Evolutionary conservation across 2,797 vertebrate genomes (phyloP).

Genomic region (Alca torda): DNA sequence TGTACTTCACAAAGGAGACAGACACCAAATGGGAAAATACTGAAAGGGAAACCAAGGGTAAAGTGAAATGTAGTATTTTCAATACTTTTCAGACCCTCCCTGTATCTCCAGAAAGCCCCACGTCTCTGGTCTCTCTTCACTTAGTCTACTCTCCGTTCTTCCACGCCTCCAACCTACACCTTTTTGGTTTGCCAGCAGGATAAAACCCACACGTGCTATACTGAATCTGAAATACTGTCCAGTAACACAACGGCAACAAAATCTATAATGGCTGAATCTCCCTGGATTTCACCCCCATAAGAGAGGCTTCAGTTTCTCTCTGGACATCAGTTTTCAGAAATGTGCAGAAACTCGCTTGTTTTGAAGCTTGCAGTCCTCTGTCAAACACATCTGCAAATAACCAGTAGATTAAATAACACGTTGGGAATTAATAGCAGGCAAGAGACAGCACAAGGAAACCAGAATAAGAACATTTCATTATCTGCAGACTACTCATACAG

Average conservation of each 20-base stretch:
- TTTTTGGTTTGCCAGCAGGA: background rate
- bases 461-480: background rate
- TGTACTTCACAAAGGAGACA: background rate
- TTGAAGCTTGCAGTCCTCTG: background rate
- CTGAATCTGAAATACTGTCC: background rate
- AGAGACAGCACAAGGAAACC: background rate
- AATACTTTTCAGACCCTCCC: background rate
- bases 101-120: background rate
- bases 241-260: background rate
- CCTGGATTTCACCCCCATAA: background rate
- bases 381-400: background rate
- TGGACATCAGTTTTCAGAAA: background rate
- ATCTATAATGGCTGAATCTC: background rate
- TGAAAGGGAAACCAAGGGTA: background rate
- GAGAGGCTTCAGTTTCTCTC: background rate
- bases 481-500: background rate
- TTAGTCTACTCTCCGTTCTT: background rate
- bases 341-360: background rate
- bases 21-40: background rate
- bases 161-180: background rate
- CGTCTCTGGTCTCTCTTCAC: background rate
- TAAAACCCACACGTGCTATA: accelerated
- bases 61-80: background rate
- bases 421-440: background rate
- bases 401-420: background rate